Base-by-base conservation (phyloP, 2,113 vertebrate genomes). In the Grammomys dolichurus region DNA sequence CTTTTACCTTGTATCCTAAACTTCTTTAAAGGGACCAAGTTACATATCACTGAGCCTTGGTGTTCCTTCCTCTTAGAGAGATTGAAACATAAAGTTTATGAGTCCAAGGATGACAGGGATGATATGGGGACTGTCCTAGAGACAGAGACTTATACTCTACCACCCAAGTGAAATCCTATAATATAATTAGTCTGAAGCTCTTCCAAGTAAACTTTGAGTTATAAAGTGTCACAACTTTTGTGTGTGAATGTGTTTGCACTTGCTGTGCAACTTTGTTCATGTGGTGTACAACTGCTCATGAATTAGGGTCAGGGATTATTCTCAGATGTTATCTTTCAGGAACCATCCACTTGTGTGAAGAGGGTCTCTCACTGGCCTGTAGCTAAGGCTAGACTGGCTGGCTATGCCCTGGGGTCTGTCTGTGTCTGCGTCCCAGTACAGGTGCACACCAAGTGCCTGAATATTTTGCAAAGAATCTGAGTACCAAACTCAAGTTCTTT, bases 1-100 rank as follows among this genome's bases (percentile, higher is more conserved):
- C 14, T 65, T 95, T 73, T 46, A 63, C 85, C 24, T 73, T 87
- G 7, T 95, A 92, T 94, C 87, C 54, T 75, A 97, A 97, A 93
- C 88, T 51, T 56, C 51, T 70, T 91, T 67, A 4, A 69, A 28
- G 10, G 80, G n/a, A 48, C 58, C 36, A 43, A 75, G 58, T 72
- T 88, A 8, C 91, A 91, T 97, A 88, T 77, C 22, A 93, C 94
- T 95, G 94, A n/a, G 28, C 24, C 54, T 40, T 77, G 17, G 0
- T 43, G 5, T 73, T 46, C 2, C 9, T 60, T 43, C 24, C 69
- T 28, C 7, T 70, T 56, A 56, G 14, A 93, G 33, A 54, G 26
- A 28, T 31, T 73, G 46, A 85, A 63, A 48, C 3, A 20, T 24
- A 36, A 67, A 70, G 40, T 20, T 14, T 70, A 82, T 3, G 33